phyloP scores from a whole-genome alignment of 2,113 vertebrate species.

The Cyprinus carpio region DNA sequence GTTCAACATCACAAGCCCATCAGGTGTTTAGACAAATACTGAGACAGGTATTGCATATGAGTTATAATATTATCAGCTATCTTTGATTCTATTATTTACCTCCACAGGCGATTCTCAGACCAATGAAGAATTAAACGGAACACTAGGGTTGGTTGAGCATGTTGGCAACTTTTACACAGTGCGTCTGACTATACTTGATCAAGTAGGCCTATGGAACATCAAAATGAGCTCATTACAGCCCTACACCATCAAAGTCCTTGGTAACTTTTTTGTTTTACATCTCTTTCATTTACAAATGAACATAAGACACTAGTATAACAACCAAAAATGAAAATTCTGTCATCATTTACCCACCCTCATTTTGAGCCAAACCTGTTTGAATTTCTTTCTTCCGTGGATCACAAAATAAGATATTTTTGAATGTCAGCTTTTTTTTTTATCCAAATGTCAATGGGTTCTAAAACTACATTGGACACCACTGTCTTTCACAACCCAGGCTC shows the following conservation, averaged over 20 bases:
- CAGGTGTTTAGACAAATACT: conserved; percentile 59
- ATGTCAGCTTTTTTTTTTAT: too few species aligned
- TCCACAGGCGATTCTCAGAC: conserved; percentile 65
- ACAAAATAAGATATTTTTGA: too few species aligned
- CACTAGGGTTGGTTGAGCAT: conserved; percentile 59
- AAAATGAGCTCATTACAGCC: conserved; percentile 57
- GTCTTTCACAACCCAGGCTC: too few species aligned
- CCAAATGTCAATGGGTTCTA: too few species aligned
- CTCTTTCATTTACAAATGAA: not conserved
- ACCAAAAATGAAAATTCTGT: too few species aligned
- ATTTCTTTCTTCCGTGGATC: too few species aligned
- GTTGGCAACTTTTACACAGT: conserved; percentile 66
- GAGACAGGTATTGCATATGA: not conserved
- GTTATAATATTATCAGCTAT: not conserved
- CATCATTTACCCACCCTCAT: too few species aligned
- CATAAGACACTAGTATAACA: not conserved
- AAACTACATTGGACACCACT: too few species aligned
- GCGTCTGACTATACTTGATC: conserved; percentile 54
- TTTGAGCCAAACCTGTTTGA: too few species aligned
- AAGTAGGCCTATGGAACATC: conserved; percentile 68
- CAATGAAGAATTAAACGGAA: conserved; percentile 59
- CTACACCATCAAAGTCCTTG: conserved; percentile 71
- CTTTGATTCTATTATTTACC: not conserved
- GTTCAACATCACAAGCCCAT: conserved; percentile 64
- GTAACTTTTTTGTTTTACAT: conserved; percentile 44